phyloP scores from a whole-genome alignment of 2,888 invertebrate species.

The Trachelus stipa region DNA sequence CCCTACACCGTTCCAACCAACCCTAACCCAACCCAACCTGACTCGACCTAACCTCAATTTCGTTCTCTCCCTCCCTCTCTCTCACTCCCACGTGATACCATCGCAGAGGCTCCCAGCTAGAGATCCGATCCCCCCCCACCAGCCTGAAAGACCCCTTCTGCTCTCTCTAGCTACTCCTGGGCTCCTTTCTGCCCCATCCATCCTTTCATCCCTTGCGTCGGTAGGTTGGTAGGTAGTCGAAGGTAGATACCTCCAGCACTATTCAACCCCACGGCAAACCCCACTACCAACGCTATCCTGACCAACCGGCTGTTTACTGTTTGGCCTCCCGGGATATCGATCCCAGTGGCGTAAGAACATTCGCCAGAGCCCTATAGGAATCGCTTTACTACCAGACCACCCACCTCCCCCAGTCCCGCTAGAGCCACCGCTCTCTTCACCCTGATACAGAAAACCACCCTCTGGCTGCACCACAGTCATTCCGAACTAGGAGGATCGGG shows the following conservation, averaged over 20 bases:
- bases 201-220: conserved; percentile 35
- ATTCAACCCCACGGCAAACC: conserved; percentile 33
- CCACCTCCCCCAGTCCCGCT: neutral
- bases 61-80: conserved; percentile 11
- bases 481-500: conserved; percentile 16
- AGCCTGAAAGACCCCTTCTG: neutral
- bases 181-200: conserved; percentile 25
- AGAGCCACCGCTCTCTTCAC: neutral
- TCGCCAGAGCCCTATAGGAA: conserved; percentile 1
- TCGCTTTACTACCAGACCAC: neutral
- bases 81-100: neutral
- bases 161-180: conserved; percentile 16
- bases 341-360: conserved; percentile 64
- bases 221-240: conserved; percentile 20
- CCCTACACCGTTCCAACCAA: neutral
- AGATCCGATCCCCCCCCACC: conserved; percentile 4
- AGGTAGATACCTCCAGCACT: conserved; percentile 21
- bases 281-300: conserved; percentile 58
- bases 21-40: neutral
- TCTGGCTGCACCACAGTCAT: conserved; percentile 16
- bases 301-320: conserved; percentile 67
- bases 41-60: conserved; percentile 11
- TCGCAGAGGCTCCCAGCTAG: conserved; percentile 7
- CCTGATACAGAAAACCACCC: neutral
- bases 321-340: conserved; percentile 67